Evolutionary conservation across 1,140 invertebrate genomes (phyloP), one percentile per base, ranked within the genome.

Genomic region (Papilio aristodemus): DNA sequence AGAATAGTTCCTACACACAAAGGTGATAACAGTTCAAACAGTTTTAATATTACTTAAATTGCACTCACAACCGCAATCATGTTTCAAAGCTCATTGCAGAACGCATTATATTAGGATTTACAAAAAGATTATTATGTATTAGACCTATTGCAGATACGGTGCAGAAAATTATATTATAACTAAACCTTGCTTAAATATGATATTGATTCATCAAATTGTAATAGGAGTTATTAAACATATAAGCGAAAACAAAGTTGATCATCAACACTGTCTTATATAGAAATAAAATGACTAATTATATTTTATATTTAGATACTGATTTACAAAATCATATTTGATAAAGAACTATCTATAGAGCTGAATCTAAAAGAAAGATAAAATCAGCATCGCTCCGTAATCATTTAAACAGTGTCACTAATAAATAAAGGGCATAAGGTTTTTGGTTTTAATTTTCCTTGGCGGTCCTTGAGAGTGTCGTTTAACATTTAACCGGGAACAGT

Each of bases 1-100:
- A 76, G 75, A 82, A 84, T 77, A 75, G 73, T 79, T 71, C 68
- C 67, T 64, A 59, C 63, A 41, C 38, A 67, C 46, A 54, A 54
- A 22, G 19, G 17, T 25, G 6, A 19, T 25, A 2, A 43, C 38
- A 17, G 4, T 14, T 41, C 60, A 38, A n/a, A 62, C 11, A 50
- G 4, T 10, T 22, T 17, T 50, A 50, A 50, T 22, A 13, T 50
- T 50, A 50, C 22, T 50, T 17, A 50, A 19, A 50, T 50, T 50
- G 9, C 6, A 32, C 2, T 32, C 27, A 32, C 46, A 46, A 46
- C 14, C 39, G 13, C 43, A 13, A 46, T 11, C 13, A 37, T 8
- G 7, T 9, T 41, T 41, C 17, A 11, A 22, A 50, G 46, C 11
- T 50, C 11, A 8, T 50, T 22, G 14, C 19, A 46, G 9, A 19